Conservation (phyloP, 1,140 invertebrate genomes). For the Laupala kohalensis region DNA sequence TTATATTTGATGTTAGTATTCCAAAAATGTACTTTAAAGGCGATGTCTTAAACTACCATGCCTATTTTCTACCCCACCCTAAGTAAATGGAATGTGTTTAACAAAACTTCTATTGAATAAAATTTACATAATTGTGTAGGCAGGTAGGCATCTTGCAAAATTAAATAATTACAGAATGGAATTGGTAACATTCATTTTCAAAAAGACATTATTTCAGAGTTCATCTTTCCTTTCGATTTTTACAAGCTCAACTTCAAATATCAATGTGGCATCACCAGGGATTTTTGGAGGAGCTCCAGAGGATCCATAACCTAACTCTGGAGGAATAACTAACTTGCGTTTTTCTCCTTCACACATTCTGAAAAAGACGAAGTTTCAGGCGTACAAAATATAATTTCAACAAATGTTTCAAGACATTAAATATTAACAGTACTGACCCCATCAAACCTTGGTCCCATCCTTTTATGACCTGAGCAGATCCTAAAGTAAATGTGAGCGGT, state of each 20-base stretch:
- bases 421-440: conserved; percentile 34
- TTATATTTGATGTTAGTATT: too few relatives aligned
- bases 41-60: too few relatives aligned
- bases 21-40: too few relatives aligned
- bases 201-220: conserved; percentile 22
- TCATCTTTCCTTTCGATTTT: conserved; percentile 58
- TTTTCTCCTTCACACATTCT: conserved; percentile 77
- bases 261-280: conserved; percentile 59
- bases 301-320: conserved; percentile 70
- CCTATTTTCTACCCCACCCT: too few relatives aligned
- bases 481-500: conserved; percentile 65
- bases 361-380: conserved; percentile 17
- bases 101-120: too few relatives aligned
- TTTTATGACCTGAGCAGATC: conserved; percentile 67
- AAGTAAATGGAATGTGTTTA: too few relatives aligned
- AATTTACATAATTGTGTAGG: too few relatives aligned
- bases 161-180: too few relatives aligned
- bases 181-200: too few relatives aligned
- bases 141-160: too few relatives aligned
- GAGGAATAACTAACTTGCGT: conserved; percentile 68
- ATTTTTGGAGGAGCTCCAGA: conserved; percentile 67
- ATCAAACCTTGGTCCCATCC: conserved; percentile 78
- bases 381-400: not conserved
- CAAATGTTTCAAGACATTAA: not conserved
- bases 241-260: conserved; percentile 72